These are phyloP conservation scores for Geodia barretti DNA, from an alignment of 37 sponge, comb jelly and placozoan genomes.

Conservation along the genomic window DNA sequence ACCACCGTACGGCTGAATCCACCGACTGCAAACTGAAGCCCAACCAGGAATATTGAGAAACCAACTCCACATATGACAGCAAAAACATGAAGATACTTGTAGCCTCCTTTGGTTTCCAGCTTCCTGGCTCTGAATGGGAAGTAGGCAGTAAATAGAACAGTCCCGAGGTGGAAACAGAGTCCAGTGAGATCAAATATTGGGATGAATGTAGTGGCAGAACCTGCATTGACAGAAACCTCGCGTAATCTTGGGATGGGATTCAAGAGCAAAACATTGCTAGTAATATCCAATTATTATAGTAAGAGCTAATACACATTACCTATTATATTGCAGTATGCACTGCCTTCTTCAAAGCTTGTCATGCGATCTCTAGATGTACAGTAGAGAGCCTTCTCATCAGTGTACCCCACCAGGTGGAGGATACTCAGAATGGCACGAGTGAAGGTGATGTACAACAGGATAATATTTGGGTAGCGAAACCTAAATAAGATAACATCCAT, in stretches of 20 bases:
- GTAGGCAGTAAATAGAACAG: neutral
- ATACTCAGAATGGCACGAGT: neutral
- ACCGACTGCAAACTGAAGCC: neutral
- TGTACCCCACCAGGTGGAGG: neutral
- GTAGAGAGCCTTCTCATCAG: neutral
- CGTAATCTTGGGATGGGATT: too few species aligned
- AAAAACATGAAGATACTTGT: neutral
- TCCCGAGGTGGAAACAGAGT: neutral
- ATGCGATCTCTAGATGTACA: neutral
- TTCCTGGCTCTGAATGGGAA: neutral
- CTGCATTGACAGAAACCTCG: too few species aligned
- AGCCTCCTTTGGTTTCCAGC: neutral
- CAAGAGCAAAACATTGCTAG: too few species aligned
- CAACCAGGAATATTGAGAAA: neutral
- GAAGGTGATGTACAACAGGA: neutral
- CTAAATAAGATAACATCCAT: too few species aligned
- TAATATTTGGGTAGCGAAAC: neutral
- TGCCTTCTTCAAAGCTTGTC: neutral
- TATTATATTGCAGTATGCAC: neutral
- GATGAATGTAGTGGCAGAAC: neutral
- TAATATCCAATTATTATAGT: too few species aligned
- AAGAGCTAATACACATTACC: too few species aligned
- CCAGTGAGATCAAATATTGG: neutral
- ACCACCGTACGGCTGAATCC: neutral
- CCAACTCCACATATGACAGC: neutral